Evolutionary conservation across 2,113 vertebrate genomes (phyloP).

Genomic region (Aspiorhynchus laticeps): DNA sequence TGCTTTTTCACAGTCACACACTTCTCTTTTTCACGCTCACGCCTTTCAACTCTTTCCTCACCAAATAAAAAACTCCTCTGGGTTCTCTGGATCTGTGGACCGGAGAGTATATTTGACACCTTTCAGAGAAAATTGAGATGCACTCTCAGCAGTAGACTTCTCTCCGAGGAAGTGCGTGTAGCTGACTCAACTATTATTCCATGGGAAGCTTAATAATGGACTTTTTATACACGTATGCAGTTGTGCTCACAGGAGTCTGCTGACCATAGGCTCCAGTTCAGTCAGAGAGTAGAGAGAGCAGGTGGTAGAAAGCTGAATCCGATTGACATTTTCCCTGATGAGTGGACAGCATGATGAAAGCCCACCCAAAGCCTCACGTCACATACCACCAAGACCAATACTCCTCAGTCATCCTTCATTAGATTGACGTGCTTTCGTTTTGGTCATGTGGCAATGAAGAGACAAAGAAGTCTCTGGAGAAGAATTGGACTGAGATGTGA

Average conservation of each 20-base stretch:
- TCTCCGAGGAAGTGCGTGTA: slow-evolving; percentile 59
- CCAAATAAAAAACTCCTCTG: background rate
- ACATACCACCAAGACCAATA: slow-evolving; percentile 10
- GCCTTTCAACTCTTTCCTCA: slow-evolving; percentile 5
- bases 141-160: slow-evolving; percentile 67
- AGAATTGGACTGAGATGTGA: slow-evolving; percentile 68
- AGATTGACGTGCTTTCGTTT: slow-evolving; percentile 69
- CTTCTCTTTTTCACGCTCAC: slow-evolving; percentile 11
- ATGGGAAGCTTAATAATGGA: slow-evolving; percentile 54
- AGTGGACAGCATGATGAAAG: slow-evolving; percentile 27
- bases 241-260: slow-evolving; percentile 19
- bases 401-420: slow-evolving; percentile 56
- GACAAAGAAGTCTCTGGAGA: slow-evolving; percentile 57
- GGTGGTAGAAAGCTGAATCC: slow-evolving; percentile 12
- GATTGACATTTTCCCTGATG: slow-evolving; percentile 3
- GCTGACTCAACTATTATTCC: slow-evolving; percentile 67
- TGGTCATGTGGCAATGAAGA: slow-evolving; percentile 57
- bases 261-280: background rate
- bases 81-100: background rate
- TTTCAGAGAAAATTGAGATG: slow-evolving; percentile 64
- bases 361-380: background rate
- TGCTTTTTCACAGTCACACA: background rate
- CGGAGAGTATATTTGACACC: slow-evolving; percentile 20
- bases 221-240: slow-evolving; percentile 50
- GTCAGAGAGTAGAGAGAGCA: slow-evolving; percentile 1